Percentiles rank a stretch among this genome's conserved stretches.
Conservation (phyloP, 30 jellyfish, hydroid and myxozoan species). For the Aurelia coerulea region DNA sequence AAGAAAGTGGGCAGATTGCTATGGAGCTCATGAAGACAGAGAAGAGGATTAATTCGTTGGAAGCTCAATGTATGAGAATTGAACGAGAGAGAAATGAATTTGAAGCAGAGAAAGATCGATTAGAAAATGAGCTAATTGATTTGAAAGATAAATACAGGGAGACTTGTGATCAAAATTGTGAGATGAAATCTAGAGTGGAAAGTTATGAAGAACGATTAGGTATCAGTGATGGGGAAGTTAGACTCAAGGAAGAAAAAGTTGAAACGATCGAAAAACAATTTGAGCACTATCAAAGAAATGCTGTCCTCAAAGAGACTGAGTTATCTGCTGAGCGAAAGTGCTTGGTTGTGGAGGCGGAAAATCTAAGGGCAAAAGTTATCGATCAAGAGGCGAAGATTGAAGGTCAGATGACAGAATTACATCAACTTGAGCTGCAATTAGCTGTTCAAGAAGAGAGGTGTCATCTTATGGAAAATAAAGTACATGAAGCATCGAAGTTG, state of each 20-base stretch:
- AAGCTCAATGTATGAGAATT: slow-evolving; percentile 16
- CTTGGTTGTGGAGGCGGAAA: slow-evolving; percentile 11
- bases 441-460: slow-evolving; percentile 58
- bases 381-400: not conserved
- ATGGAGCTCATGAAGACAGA: slow-evolving; percentile 63
- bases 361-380: not conserved
- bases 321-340: not conserved
- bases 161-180: not conserved
- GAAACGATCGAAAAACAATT: slow-evolving; percentile 5
- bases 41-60: slow-evolving; percentile 27
- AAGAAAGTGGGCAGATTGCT: slow-evolving; percentile 66
- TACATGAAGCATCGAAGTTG: slow-evolving; percentile 42
- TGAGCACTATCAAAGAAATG: not conserved
- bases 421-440: slow-evolving; percentile 42
- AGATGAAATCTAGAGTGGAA: not conserved
- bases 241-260: not conserved
- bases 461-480: slow-evolving; percentile 21
- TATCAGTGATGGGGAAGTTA: slow-evolving; percentile 1
- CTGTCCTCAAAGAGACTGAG: not conserved
- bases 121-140: slow-evolving; percentile 6
- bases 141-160: not conserved
- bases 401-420: slow-evolving; percentile 14
- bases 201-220: slow-evolving; percentile 8
- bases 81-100: slow-evolving; percentile 21
- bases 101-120: slow-evolving; percentile 19